These are phyloP conservation scores for Beris morrisii DNA, from an alignment of 2,888 invertebrate species.

Conservation along the genomic window DNA sequence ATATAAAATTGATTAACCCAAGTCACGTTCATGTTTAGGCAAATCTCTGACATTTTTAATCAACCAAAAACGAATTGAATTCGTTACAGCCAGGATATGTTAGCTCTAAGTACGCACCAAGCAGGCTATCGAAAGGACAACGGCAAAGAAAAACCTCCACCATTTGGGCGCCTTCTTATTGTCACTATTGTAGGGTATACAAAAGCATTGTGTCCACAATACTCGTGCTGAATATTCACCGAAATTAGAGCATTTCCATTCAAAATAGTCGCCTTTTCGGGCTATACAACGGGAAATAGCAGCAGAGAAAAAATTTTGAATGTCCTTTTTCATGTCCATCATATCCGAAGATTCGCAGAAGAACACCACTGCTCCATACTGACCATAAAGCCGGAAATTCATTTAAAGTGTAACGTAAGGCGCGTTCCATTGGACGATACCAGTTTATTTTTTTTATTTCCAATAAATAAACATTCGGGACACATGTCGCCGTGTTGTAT, in stretches of 20 bases:
- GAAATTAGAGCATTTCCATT: slow-evolving; percentile 38
- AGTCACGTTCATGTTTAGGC: slow-evolving; percentile 36
- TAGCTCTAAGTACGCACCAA: slow-evolving; percentile 25
- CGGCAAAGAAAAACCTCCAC: slow-evolving; percentile 8
- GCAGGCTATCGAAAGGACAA: neutral
- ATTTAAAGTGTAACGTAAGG: slow-evolving; percentile 35
- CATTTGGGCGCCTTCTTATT: slow-evolving; percentile 27
- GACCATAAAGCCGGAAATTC: slow-evolving; percentile 38
- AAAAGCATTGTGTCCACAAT: slow-evolving; percentile 18
- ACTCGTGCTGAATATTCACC: slow-evolving; percentile 30
- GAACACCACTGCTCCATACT: neutral
- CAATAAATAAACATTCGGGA: slow-evolving; percentile 37
- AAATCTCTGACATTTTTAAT: slow-evolving; percentile 37
- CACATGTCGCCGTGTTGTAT: slow-evolving; percentile 38
- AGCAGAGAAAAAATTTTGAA: slow-evolving; percentile 4
- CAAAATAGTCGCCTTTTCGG: slow-evolving; percentile 32
- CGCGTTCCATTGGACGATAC: slow-evolving; percentile 29
- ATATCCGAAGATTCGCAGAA: neutral
- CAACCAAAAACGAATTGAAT: slow-evolving; percentile 35
- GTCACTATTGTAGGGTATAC: slow-evolving; percentile 17
- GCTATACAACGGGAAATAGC: neutral
- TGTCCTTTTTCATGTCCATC: slow-evolving; percentile 26
- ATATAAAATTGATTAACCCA: slow-evolving; percentile 26
- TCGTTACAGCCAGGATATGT: slow-evolving; percentile 29
- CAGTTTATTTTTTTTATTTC: slow-evolving; percentile 30